Evolutionary conservation across 1,140 invertebrate species (phyloP), one percentile per base, ranked within the genome.

Genomic region (Trypoxylus dichotomus): DNA sequence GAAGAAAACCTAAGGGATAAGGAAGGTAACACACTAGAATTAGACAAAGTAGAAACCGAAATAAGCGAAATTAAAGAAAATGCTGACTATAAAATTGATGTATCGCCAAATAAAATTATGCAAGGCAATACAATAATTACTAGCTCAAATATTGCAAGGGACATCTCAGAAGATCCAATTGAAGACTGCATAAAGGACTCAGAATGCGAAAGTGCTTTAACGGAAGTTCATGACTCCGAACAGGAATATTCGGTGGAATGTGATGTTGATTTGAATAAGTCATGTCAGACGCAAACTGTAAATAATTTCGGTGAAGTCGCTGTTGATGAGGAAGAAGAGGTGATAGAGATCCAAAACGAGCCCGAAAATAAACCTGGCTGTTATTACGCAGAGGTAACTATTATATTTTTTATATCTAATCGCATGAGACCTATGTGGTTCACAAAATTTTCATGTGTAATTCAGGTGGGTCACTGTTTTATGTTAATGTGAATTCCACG

Each of bases 201-300:
- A 6, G 60, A 27, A 0, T 68, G 60, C 11, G 60, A 68, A 1
- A 8, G 27, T 1, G 24, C 21, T 6, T 13, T 37, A 7, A 24
- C 8, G 24, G 15, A 6, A 24, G 24, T 8, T 10, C 60, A 10
- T 1, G 60, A 68, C 7, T 21, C 24, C 60, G 27, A 27, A 24
- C 19, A 68, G 11, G 60, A 29, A 8, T 68, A 68, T 25, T 5
- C n/a, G n/a, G 74, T 24, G 21, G 27, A 68, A 7, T 27, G 19
- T 29, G 7, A 25, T 68, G 54, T 43, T 11, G 83, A 84, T 42
- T 78, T 84, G 29, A 82, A 83, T 77, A 85, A 85, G 77, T 83
- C 84, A 6, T 85, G 84, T 68, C 84, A 85, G 80, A 85, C 84
- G 10, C 82, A 83, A 76, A 81, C 63, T 73, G 72, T 75, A 21